Conservation (phyloP, 2,888 invertebrate genomes). For the Schizotus pectinicornis region DNA sequence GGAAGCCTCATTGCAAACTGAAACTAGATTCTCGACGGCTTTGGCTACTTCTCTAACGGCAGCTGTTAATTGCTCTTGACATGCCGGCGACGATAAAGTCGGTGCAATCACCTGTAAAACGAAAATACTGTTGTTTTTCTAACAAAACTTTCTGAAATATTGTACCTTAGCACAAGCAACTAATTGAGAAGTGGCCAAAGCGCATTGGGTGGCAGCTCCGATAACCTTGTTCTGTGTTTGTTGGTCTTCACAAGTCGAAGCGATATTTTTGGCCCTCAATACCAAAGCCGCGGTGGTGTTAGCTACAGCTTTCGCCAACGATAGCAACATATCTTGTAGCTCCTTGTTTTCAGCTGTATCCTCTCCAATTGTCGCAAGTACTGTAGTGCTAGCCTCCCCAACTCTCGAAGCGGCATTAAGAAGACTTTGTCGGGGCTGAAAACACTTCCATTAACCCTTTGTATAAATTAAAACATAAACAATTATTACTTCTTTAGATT, state of each 20-base stretch:
- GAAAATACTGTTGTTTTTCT: not conserved
- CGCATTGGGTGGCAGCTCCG: slow-evolving; percentile 95
- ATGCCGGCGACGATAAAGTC: slow-evolving; percentile 79
- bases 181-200: slow-evolving; percentile 94
- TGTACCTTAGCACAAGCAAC: slow-evolving; percentile 93
- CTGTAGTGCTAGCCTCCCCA: slow-evolving; percentile 95
- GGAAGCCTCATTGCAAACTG: slow-evolving; percentile 77
- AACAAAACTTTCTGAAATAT: not conserved
- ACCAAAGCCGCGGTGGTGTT: slow-evolving; percentile 97
- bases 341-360: slow-evolving; percentile 86
- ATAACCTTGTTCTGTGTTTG: slow-evolving; percentile 88
- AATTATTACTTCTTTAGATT: slow-evolving; percentile 75
- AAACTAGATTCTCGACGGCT: slow-evolving; percentile 88
- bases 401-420: slow-evolving; percentile 95
- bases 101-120: slow-evolving; percentile 76
- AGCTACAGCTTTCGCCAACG: slow-evolving; percentile 95
- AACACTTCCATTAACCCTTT: slow-evolving; percentile 50
- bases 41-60: slow-evolving; percentile 93
- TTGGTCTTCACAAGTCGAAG: slow-evolving; percentile 84
- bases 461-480: slow-evolving; percentile 6
- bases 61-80: slow-evolving; percentile 88
- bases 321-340: slow-evolving; percentile 86
- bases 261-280: slow-evolving; percentile 94
- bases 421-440: slow-evolving; percentile 83
- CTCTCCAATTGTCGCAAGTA: slow-evolving; percentile 91